Evolutionary conservation across 2,888 invertebrate species (phyloP).

Genomic region (Cerastis rubricosa): DNA sequence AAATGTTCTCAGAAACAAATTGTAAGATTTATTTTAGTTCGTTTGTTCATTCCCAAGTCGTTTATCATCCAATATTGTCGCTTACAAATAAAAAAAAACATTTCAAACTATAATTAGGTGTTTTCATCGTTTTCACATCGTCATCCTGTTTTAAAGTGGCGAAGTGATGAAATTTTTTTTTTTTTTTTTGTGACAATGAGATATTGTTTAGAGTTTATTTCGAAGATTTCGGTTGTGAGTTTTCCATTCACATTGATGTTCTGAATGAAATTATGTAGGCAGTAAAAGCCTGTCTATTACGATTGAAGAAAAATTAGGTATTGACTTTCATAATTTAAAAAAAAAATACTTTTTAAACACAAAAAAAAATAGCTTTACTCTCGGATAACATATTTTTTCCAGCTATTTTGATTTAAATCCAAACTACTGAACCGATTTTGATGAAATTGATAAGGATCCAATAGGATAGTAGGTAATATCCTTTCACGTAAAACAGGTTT

Average conservation of each 20-base stretch:
- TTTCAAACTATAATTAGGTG: constrained; percentile 52
- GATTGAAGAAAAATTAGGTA: too few relatives aligned
- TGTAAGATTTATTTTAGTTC: constrained; percentile 41
- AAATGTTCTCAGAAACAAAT: constrained; percentile 40
- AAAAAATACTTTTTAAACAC: too few relatives aligned
- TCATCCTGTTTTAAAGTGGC: constrained; percentile 31
- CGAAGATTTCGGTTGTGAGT: not conserved
- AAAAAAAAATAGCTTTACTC: too few relatives aligned
- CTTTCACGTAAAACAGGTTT: too few relatives aligned
- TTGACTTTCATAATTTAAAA: not conserved
- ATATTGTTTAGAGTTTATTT: not conserved
- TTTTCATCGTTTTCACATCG: constrained; percentile 45
- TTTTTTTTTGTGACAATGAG: constrained; percentile 17
- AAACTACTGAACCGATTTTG: too few relatives aligned
- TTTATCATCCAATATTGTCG: constrained; percentile 47
- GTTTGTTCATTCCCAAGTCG: constrained; percentile 22
- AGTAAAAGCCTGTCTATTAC: not conserved
- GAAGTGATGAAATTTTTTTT: constrained; percentile 8
- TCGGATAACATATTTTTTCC: too few relatives aligned
- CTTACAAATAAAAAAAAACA: constrained; percentile 18
- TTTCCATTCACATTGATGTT: not conserved
- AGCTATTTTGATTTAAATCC: too few relatives aligned
- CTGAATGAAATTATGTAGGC: not conserved
- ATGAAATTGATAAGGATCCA: too few relatives aligned
- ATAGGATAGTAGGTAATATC: too few relatives aligned